Conservation (phyloP, 1,140 invertebrate species). For the Teleogryllus occipitalis region DNA sequence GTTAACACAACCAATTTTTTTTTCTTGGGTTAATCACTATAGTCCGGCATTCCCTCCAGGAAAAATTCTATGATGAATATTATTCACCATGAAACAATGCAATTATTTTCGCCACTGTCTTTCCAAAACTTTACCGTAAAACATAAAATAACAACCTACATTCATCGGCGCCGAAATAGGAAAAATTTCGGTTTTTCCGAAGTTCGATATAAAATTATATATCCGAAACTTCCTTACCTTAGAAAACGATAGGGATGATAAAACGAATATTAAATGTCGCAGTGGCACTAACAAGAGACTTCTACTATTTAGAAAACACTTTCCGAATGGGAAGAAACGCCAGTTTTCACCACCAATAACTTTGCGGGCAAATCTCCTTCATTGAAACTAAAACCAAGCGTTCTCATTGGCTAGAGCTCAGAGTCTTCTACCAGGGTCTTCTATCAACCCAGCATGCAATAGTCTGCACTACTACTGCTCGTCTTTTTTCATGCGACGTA, state of each 20-base stretch:
- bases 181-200: too few species aligned
- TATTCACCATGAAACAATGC: too few species aligned
- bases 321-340: neutral
- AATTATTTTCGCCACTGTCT: too few species aligned
- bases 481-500: conserved; percentile 13
- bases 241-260: neutral
- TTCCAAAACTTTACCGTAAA: neutral
- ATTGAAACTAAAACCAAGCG: conserved; percentile 19
- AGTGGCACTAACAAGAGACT: neutral
- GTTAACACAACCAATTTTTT: too few species aligned
- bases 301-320: neutral
- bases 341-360: conserved; percentile 17
- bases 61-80: too few species aligned
- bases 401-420: conserved; percentile 34
- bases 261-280: neutral
- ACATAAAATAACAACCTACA: neutral
- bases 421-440: conserved; percentile 44
- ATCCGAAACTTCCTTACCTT: neutral
- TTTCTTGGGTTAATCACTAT: too few species aligned
- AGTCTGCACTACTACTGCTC: conserved; percentile 11
- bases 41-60: too few species aligned
- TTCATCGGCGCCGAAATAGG: too few species aligned
- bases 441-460: conserved; percentile 35
- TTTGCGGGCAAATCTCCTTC: conserved; percentile 20
- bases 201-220: neutral